A percentile compares a stretch with the other conserved stretches of the same genome.
Evolutionary conservation across 2,888 invertebrate genomes (phyloP).

Genomic region (Phanerotoma sp.): DNA sequence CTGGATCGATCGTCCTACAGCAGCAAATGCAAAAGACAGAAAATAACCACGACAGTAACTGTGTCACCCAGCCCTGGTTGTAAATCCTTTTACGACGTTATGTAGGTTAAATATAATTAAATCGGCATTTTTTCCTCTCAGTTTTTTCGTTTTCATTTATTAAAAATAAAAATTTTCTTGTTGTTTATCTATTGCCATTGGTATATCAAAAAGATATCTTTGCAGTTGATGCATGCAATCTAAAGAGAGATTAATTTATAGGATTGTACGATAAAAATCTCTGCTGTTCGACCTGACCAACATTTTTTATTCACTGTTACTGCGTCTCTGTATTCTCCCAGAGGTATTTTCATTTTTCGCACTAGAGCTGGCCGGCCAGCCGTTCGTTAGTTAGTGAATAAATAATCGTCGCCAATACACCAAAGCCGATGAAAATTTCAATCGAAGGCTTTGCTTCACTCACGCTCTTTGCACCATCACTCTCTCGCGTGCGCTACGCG

Average conservation of each 20-base stretch:
- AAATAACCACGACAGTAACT: neutral
- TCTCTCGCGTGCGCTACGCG: constrained; percentile 16
- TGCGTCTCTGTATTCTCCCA: constrained; percentile 4
- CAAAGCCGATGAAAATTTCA: constrained; percentile 51
- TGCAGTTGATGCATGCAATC: neutral
- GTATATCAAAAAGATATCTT: neutral
- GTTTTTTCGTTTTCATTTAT: neutral
- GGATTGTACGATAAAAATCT: neutral
- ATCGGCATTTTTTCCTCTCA: too few relatives aligned
- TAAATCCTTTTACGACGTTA: neutral
- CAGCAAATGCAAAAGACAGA: constrained; percentile 2
- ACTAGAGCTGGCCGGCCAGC: constrained; percentile 28
- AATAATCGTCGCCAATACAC: constrained; percentile 46
- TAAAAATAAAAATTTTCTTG: neutral
- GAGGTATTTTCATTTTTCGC: constrained; percentile 22
- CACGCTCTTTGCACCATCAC: constrained; percentile 15
- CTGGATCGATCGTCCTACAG: constrained; percentile 17
- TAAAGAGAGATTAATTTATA: neutral
- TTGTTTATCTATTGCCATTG: neutral
- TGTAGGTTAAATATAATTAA: neutral
- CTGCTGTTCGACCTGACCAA: constrained; percentile 10
- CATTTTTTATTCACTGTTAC: constrained; percentile 1
- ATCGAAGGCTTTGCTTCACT: constrained; percentile 44
- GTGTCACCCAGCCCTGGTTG: neutral
- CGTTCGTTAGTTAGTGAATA: constrained; percentile 47